Evolutionary conservation across 2,888 invertebrate species (phyloP), one percentile per base, ranked within the genome.

Genomic region (Cantharis rustica): DNA sequence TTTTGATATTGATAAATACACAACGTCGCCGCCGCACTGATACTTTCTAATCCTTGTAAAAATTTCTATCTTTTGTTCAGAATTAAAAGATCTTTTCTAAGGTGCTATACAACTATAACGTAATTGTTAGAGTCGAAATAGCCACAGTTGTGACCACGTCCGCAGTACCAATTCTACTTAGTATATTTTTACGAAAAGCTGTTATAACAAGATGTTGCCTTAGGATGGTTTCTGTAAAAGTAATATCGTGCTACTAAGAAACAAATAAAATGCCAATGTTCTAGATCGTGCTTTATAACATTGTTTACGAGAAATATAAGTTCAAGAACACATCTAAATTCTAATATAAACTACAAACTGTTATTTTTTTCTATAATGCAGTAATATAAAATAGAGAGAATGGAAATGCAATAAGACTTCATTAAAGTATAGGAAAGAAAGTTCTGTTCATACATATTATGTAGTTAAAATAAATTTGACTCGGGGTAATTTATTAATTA

Each of bases 141-240:
- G 80, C 81, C 81, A 75, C 81, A 81, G 79, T 81, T 81, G 81
- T 79, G 80, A 81, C 80, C 81, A 80, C 75, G 80, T 79, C 81
- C 81, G 80, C 81, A 81, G 80, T 81, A 80, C 79, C 78, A 74
- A 79, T 80, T 80, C 80, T 79, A 80, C 81, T 82, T 84, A 83
- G 81, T 81, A 80, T 80, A 84, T 82, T 84, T 84, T 84, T 84
- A 84, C 83, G 83, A 83, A 79, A 81, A 75, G 81, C 79, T 80
- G 81, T 83, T 83, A 83, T 72, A 77, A 75, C 83, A 83, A 82
- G 80, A 83, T 83, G 83, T 79, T 81, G 83, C 75, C 75, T 69
- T 76, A 79, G 80, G 79, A 81, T 81, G 78, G 82, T 79, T 77
- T 75, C 80, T 80, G 80, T 80, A 82, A 83, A 83, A 82, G 82